Evolutionary conservation across 1,140 invertebrate genomes (phyloP), one percentile per base, ranked within the genome.

Genomic region (Steinernema khuongi): DNA sequence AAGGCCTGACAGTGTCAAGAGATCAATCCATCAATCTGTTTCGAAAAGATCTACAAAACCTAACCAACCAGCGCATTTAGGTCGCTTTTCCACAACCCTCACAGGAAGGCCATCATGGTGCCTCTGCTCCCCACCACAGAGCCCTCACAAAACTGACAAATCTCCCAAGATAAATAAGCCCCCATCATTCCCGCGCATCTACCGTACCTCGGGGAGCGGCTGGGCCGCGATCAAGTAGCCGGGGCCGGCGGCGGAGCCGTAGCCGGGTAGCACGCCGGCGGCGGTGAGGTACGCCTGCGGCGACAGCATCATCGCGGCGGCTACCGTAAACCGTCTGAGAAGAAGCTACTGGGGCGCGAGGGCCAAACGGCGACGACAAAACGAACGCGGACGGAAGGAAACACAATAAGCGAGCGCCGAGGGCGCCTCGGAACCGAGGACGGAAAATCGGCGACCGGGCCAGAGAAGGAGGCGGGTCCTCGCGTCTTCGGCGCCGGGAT

Each of bases 341-440:
- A 41, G 36, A 41, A 11, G 36, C 36, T 41, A 41, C 36, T 41
- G n/a, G 7, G 36, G 36, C 19, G 50, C 19, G 19, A 60, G 50
- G 50, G 50, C 50, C 50, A 60, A 60, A 60, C 50, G n/a, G n/a
- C n/a, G n/a, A n/a, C n/a, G 50, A 60, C 11, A 11, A 60, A 60
- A 60, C 50, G 50, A 26, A 11, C 50, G 50, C 11, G 50, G 22
- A 60, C 7, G 50, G 50, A 60, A 60, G 50, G 50, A 60, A 60
- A 60, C 50, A 60, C 50, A 60, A 60, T 60, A 60, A 60, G 50
- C 50, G 26, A 60, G 50, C 50, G 50, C 14, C 50, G 50, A 22
- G 14, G 50, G 50, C 50, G 50, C 50, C 50, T 60, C 50, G 50
- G 50, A 60, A 60, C 50, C 50, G 50, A n/a, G n/a, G n/a, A 60